phyloP scores from a whole-genome alignment of 2,797 vertebrate species.

The Setipinna tenuifilis region DNA sequence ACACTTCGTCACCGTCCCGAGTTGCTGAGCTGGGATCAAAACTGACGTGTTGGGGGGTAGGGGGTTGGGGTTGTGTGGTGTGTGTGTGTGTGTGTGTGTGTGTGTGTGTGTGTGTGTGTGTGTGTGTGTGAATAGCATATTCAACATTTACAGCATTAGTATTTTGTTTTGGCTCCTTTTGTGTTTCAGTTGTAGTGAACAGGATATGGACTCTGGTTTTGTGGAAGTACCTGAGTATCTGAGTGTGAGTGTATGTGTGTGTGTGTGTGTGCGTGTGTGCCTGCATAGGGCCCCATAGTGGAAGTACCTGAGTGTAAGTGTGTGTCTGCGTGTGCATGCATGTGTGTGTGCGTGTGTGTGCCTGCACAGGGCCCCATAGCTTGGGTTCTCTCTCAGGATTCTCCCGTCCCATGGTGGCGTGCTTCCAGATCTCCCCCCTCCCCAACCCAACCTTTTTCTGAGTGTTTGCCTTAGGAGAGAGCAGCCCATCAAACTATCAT shows the following conservation, averaged over 20 bases:
- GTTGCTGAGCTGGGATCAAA: not conserved
- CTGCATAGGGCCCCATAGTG: too few relatives aligned
- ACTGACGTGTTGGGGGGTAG: not conserved
- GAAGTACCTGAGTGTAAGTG: not conserved
- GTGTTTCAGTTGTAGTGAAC: slow-evolving; percentile 24
- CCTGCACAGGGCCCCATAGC: not conserved
- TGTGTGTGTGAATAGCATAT: slow-evolving; percentile 37
- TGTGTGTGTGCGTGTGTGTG: not conserved
- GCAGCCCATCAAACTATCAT: slow-evolving; percentile 15
- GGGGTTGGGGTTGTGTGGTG: not conserved
- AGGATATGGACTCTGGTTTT: not conserved
- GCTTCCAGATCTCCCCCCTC: not conserved
- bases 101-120: slow-evolving; percentile 23
- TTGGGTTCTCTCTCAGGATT: not conserved
- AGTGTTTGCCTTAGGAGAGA: slow-evolving; percentile 2
- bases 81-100: not conserved
- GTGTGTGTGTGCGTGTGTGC: not conserved
- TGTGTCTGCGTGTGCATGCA: not conserved
- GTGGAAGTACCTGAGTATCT: not conserved
- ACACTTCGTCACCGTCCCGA: slow-evolving; percentile 19
- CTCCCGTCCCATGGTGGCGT: not conserved
- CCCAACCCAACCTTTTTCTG: not conserved
- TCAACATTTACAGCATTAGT: slow-evolving; percentile 37
- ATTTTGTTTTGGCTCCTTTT: slow-evolving; percentile 31
- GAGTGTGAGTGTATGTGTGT: not conserved